Conservation (phyloP, 1,140 invertebrate species). For the Caenorhabditis tropicalis region DNA sequence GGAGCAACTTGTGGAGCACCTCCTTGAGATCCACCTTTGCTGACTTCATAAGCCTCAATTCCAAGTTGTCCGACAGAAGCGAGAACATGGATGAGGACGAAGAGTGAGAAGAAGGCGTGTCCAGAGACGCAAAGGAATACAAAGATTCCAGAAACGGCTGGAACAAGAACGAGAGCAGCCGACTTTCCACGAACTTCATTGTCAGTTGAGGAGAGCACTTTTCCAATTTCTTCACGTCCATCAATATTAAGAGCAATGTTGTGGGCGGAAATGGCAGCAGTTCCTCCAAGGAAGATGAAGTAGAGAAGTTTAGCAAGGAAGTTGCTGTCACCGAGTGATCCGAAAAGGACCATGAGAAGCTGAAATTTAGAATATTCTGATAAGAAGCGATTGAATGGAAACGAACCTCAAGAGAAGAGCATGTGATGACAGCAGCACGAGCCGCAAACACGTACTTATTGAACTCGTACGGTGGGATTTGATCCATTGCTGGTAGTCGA, state of each 20-base stretch:
- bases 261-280: slow-evolving; percentile 9
- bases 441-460: slow-evolving; percentile 27
- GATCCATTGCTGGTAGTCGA: slow-evolving; percentile 39
- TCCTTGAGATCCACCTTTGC: neutral
- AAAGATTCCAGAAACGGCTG: slow-evolving; percentile 17
- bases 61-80: slow-evolving; percentile 19
- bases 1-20: neutral
- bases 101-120: slow-evolving; percentile 30
- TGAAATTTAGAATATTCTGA: neutral
- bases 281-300: slow-evolving; percentile 34
- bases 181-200: slow-evolving; percentile 39
- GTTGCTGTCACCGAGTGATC: slow-evolving; percentile 6
- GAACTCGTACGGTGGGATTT: slow-evolving; percentile 41
- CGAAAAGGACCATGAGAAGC: slow-evolving; percentile 1
- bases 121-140: slow-evolving; percentile 18
- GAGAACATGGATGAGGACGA: slow-evolving; percentile 18
- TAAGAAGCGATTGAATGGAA: too few relatives aligned
- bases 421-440: slow-evolving; percentile 11
- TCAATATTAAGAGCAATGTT: slow-evolving; percentile 32
- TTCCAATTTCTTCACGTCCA: slow-evolving; percentile 15
- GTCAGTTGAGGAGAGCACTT: slow-evolving; percentile 5
- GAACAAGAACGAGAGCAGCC: neutral
- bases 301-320: slow-evolving; percentile 35
- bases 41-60: slow-evolving; percentile 28
- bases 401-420: slow-evolving; percentile 11